Evolutionary conservation across 2,888 invertebrate species (phyloP).

Genomic region (Pteria penguin): DNA sequence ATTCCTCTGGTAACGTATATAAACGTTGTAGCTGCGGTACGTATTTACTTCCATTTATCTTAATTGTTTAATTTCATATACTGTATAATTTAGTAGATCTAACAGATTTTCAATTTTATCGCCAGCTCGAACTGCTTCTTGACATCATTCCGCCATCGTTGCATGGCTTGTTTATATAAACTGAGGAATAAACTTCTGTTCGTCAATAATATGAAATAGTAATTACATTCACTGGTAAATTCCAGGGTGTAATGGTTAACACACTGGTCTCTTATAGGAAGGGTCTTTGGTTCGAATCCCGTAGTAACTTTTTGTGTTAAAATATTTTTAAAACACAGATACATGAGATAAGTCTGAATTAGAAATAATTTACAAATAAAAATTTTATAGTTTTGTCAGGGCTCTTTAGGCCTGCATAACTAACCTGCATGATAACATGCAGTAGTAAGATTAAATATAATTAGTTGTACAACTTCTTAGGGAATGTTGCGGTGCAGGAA

Average conservation of each 20-base stretch:
- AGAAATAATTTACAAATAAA: no score
- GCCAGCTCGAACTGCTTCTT: neutral
- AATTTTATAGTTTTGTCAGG: no score
- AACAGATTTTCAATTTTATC: neutral
- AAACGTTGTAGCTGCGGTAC: neutral
- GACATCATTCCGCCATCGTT: neutral
- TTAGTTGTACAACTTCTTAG: neutral
- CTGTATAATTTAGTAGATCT: no score
- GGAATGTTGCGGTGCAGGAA: neutral
- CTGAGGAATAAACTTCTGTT: no score
- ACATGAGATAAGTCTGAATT: no score
- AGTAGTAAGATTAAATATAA: neutral
- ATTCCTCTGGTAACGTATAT: neutral
- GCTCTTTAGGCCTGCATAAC: neutral
- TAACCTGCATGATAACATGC: neutral
- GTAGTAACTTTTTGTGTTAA: no score
- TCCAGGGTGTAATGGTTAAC: no score
- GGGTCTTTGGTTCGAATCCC: no score
- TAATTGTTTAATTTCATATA: neutral
- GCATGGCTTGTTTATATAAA: neutral
- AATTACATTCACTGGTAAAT: no score
- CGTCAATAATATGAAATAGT: no score
- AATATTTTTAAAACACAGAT: no score
- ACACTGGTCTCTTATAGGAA: no score
- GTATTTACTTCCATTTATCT: constrained; percentile 9